Conservation (phyloP, 2,113 vertebrate species). For the Cebus imitator region DNA sequence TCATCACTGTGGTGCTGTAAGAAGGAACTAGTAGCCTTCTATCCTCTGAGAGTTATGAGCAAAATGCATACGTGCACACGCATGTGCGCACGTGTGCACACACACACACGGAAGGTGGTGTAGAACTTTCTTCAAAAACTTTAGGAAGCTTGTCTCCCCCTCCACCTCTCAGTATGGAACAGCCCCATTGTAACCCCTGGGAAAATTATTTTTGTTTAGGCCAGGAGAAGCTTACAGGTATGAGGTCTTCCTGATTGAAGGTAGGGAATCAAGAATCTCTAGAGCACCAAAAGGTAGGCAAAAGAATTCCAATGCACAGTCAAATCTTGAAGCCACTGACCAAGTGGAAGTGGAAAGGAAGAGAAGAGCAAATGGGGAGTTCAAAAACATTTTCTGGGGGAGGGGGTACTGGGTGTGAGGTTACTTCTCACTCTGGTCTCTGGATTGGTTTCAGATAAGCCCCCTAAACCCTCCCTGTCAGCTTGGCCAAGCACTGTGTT, state of each 20-base stretch:
- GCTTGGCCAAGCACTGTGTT: constrained; percentile 52
- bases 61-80: too few relatives aligned
- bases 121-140: constrained; percentile 13
- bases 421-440: constrained; percentile 59
- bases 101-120: background rate
- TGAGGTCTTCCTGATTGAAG: background rate
- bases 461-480: constrained; percentile 45
- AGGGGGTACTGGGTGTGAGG: background rate
- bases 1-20: background rate
- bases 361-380: background rate
- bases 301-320: background rate
- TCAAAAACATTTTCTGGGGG: constrained; percentile 14
- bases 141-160: background rate
- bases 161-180: background rate
- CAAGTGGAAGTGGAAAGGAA: constrained; percentile 13
- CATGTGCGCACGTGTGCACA: too few relatives aligned
- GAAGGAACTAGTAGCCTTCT: background rate
- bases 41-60: background rate
- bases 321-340: constrained; percentile 9
- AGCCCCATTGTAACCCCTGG: background rate
- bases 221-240: background rate
- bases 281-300: background rate
- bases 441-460: constrained; percentile 67
- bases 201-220: constrained; percentile 34
- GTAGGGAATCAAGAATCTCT: background rate